Evolutionary conservation across 2,888 invertebrate genomes (phyloP), one percentile per base, ranked within the genome.

Genomic region (Brenthis daphne): DNA sequence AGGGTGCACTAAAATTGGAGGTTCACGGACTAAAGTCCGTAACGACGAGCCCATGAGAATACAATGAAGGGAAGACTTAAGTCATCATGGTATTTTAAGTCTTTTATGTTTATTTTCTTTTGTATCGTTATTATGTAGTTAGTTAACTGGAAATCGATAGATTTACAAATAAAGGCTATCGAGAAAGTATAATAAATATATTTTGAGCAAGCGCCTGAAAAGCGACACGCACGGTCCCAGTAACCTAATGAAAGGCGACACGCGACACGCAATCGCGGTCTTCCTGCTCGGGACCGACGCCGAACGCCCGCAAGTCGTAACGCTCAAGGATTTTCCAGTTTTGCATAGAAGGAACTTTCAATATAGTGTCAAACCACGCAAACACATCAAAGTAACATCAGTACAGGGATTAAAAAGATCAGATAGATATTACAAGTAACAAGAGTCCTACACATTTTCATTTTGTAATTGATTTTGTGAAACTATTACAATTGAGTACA

Each of bases 241-340:
- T 70, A 70, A 73, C 67, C 67, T 73, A 73, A 77, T 77, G 78
- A 82, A 85, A 85, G 82, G 82, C 78, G 74, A 63, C 72, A 69
- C 67, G 69, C 69, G 75, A 76, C 89, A 89, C 88, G 90, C 89
- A 81, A 90, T 77, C 73, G 76, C 77, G 73, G 74, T 77, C 77
- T 90, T 90, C 90, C 89, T 87, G 88, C 81, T 87, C 81, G 77
- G 73, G 74, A 77, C 77, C 71, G 74, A 74, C 80, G 57, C 57
- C 24, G 54, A 53, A 53, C 57, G 63, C 58, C 57, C 65, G 57
- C 64, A 69, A 67, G 65, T 66, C 81, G 79, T 85, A 83, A 84
- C 73, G 74, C 83, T 89, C 89, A 89, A 88, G 89, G 88, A 87
- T 85, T 80, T 78, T 74, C 72, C 77, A 79, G 77, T 79, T 74